Evolutionary conservation across 2,113 vertebrate species (phyloP).

Genomic region (Anhinga anhinga): DNA sequence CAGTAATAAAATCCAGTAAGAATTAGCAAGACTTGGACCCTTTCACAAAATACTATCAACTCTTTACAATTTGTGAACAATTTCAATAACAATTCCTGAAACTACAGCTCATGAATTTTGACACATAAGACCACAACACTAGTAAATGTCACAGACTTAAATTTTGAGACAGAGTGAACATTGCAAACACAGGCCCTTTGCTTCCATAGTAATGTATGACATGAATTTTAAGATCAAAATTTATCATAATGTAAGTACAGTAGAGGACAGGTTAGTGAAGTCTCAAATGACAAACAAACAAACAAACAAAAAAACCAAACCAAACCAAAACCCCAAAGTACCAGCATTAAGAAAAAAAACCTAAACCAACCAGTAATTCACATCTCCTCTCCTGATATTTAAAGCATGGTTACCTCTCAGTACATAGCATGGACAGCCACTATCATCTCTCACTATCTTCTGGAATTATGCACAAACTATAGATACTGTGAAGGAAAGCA

Average conservation of each 20-base stretch:
- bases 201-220: not conserved
- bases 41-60: not conserved
- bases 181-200: conserved; percentile 14
- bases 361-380: not conserved
- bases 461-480: not conserved
- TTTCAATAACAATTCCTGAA: not conserved
- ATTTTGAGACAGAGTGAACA: conserved; percentile 45
- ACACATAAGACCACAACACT: not conserved
- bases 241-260: not conserved
- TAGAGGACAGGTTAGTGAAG: not conserved
- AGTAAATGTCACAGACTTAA: conserved; percentile 40
- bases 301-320: not conserved
- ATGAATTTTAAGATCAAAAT: not conserved
- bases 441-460: not conserved
- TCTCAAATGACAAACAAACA: too few species aligned
- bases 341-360: not conserved
- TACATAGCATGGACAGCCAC: not conserved
- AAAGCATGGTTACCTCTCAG: not conserved
- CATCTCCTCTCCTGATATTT: not conserved
- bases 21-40: not conserved
- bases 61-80: not conserved
- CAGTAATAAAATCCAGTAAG: not conserved
- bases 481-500: not conserved
- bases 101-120: not conserved
- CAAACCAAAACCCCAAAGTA: not conserved